A percentile compares a stretch with the other conserved stretches of the same genome.
phyloP scores from a whole-genome alignment of 2,888 invertebrate genomes.

The Ophioninae sp. region DNA sequence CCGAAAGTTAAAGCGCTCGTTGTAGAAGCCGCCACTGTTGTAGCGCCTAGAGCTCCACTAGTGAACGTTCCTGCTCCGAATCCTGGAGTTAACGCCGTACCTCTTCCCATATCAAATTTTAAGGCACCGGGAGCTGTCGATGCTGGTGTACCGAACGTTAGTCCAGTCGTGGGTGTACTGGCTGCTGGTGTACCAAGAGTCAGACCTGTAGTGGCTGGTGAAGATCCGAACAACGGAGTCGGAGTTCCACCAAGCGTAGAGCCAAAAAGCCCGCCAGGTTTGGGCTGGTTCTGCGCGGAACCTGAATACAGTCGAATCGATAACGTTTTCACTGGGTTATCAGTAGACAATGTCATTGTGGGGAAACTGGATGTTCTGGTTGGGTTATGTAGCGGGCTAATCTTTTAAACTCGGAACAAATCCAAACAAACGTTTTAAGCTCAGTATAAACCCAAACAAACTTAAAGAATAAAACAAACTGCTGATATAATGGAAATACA shows the following conservation, averaged over 20 bases:
- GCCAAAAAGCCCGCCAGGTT: slow-evolving; percentile 77
- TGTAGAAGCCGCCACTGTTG: slow-evolving; percentile 60
- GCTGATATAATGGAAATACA: neutral
- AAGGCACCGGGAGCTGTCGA: slow-evolving; percentile 61
- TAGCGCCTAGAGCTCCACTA: slow-evolving; percentile 50
- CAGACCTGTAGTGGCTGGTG: slow-evolving; percentile 47
- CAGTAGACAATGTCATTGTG: no score
- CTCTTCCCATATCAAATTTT: slow-evolving; percentile 60
- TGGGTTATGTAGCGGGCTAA: neutral
- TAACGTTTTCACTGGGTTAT: slow-evolving; percentile 76
- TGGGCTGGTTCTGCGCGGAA: slow-evolving; percentile 75
- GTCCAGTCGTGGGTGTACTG: slow-evolving; percentile 23
- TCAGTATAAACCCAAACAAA: neutral
- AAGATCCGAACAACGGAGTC: slow-evolving; percentile 58
- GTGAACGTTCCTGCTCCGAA: slow-evolving; percentile 48
- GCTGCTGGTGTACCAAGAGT: slow-evolving; percentile 62
- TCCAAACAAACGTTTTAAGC: neutral
- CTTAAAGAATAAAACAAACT: neutral
- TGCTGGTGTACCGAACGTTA: slow-evolving; percentile 63
- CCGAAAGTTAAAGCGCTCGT: slow-evolving; percentile 64
- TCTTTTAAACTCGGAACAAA: neutral
- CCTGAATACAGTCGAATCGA: slow-evolving; percentile 79
- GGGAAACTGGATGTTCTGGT: no score
- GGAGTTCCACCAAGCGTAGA: slow-evolving; percentile 73
- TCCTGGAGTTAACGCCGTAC: slow-evolving; percentile 26